Percentiles rank a stretch among this genome's conserved stretches.
Evolutionary conservation across 2,113 vertebrate genomes (phyloP).

Genomic region (Macroglossus sobrinus): DNA sequence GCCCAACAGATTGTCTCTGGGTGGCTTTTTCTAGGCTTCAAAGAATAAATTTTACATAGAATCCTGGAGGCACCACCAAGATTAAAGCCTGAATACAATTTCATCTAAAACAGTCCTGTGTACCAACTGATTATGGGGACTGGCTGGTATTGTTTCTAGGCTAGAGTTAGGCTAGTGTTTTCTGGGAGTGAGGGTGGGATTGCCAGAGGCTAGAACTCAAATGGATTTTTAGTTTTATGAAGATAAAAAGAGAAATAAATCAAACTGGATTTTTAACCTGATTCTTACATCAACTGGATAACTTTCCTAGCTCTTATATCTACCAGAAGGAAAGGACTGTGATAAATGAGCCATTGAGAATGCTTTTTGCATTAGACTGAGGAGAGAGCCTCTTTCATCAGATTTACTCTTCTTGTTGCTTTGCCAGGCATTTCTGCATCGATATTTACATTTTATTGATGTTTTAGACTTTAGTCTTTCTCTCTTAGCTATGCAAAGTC

Average conservation of each 20-base stretch:
- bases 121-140: not conserved
- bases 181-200: not conserved
- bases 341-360: not conserved
- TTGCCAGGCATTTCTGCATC: not conserved
- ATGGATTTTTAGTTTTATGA: constrained; percentile 2
- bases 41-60: not conserved
- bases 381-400: not conserved
- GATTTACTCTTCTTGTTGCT: not conserved
- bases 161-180: not conserved
- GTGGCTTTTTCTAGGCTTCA: not conserved
- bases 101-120: not conserved
- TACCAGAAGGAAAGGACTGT: not conserved
- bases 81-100: not conserved
- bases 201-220: not conserved
- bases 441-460: not conserved
- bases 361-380: not conserved
- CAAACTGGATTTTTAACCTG: not conserved
- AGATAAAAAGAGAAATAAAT: not conserved
- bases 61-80: not conserved
- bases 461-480: not conserved
- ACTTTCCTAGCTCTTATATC: not conserved
- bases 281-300: not conserved
- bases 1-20: not conserved
- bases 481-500: not conserved
- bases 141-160: not conserved